Evolutionary conservation across 2,113 vertebrate species (phyloP), one percentile per base, ranked within the genome.

Genomic region (Pholis gunnellus): DNA sequence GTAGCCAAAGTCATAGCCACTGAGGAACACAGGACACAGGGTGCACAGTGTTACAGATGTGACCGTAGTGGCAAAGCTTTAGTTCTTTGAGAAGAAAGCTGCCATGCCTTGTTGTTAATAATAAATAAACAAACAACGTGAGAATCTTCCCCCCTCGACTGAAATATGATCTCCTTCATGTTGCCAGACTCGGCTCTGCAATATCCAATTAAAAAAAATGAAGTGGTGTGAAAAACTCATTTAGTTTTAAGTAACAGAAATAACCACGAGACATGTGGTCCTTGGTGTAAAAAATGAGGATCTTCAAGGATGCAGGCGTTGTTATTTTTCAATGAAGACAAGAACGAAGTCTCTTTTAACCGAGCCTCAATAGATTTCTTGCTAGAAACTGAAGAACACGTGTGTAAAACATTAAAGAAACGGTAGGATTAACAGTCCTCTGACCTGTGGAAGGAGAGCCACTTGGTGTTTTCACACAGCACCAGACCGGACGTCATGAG

Each of bases 361-460:
- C 3, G 3, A 20, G 50, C 50, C 50, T n/a, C 11, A 54, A 22
- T 9, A n/a, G 50, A n/a, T 54, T 13, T 13, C 44, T 46, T 48
- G 14, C 46, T 48, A 48, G 46, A 48, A 48, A 48, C 14, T 17
- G 46, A 48, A 48, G 46, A 17, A 17, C 46, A 48, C 5, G 18
- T 17, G 4, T 15, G 13, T 15, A 56, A 42, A 42, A 56, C n/a
- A 56, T 56, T 56, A n/a, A 25, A 54, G 20, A 22, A 56, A 27
- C 54, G 11, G 9, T 27, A 27, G 54, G n/a, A 56, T 25, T 11
- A 57, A 27, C 48, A 6, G 56, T 22, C n/a, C 29, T 38, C 4
- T 31, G 74, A 99, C 98, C 98, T 99, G 93, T 99, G 98, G 94
- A 99, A 99, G 2, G 98, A 99, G 13, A 99, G 96, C 98, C 98